Evolutionary conservation across 2,113 vertebrate genomes (phyloP).

Genomic region (Microtus pennsylvanicus): DNA sequence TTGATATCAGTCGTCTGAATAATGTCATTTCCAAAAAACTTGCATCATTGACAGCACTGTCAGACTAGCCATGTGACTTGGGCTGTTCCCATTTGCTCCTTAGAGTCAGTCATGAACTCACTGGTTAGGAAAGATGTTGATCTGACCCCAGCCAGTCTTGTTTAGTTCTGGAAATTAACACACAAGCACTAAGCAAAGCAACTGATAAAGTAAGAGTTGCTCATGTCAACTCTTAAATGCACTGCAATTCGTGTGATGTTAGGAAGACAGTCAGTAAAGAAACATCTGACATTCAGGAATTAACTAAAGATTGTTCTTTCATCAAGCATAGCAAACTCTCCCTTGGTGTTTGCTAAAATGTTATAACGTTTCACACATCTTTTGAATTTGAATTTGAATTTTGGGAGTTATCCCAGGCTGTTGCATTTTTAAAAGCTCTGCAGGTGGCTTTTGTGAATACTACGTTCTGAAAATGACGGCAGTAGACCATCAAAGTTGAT

Average conservation of each 20-base stretch:
- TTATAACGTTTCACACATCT: not conserved
- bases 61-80: not conserved
- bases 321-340: not conserved
- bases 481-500: not conserved
- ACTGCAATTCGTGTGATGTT: not conserved
- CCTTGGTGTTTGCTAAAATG: not conserved
- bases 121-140: not conserved
- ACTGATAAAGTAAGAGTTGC: not conserved
- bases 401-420: not conserved
- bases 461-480: not conserved
- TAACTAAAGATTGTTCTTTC: not conserved
- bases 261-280: not conserved
- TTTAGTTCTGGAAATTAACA: constrained; percentile 18
- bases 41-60: not conserved
- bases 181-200: not conserved
- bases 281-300: not conserved
- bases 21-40: not conserved
- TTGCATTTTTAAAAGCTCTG: not conserved
- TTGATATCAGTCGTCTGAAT: not conserved
- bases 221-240: not conserved
- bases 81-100: not conserved
- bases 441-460: not conserved
- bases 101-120: constrained; percentile 11
- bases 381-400: constrained; percentile 24
- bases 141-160: not conserved